Evolutionary conservation across 1,140 invertebrate species (phyloP), one percentile per base, ranked within the genome.

Genomic region (Chymomyza costata): DNA sequence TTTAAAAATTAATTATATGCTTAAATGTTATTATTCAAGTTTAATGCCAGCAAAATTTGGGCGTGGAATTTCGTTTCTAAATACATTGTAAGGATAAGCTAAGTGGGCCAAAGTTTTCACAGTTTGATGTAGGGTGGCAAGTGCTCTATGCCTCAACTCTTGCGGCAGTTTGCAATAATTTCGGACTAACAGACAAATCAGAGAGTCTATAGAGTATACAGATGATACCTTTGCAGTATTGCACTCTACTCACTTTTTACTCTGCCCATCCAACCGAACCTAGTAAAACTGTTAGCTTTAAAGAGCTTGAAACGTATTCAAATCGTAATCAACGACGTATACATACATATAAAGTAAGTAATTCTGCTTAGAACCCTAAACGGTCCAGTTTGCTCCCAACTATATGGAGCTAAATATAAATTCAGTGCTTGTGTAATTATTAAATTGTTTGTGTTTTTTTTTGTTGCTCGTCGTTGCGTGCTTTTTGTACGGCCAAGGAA

Each of bases 401-500:
- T 55, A 73, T 67, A 63, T 58, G 70, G 56, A 57, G 47, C 41
- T 66, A 52, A 65, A 69, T 71, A 73, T 80, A 73, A 80, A 80
- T 73, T 80, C 73, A 78, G 67, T 78, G 71, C 67, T 76, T 80
- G 47, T 76, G 48, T 70, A 70, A 66, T 53, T 54, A 53, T 52
- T 59, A 45, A 19, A 40, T 46, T 50, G 48, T 31, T 55, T 28
- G 28, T 43, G 44, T 48, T 47, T 15, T 25, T 14, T 48, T 34
- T 45, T 47, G 30, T 39, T 53, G 41, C 46, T 47, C 70, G 65
- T 48, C 34, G 62, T 70, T 66, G 49, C 47, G 58, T 73, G 59
- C 49, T 55, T 53, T 37, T 63, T 50, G 15, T 50, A 44, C 46
- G 66, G 55, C 55, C 61, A 61, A 55, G 52, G 34, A 65, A 54